phyloP scores from a whole-genome alignment of 1,140 invertebrate genomes.

The Pseudomyrmex concolor region DNA sequence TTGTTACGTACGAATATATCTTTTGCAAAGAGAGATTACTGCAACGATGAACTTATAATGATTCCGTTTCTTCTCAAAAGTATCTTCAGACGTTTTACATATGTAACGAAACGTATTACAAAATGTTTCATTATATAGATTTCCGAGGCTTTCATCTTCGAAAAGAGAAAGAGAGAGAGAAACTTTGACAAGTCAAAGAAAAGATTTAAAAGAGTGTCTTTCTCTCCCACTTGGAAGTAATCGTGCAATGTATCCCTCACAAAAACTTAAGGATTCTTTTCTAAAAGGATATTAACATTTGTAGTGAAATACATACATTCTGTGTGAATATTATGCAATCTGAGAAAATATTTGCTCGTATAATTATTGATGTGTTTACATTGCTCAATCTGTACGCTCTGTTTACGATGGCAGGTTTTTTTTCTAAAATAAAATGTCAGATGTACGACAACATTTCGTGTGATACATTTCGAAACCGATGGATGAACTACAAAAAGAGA shows the following conservation, averaged over 20 bases:
- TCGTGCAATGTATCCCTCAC: too few species aligned
- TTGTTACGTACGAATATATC: conserved; percentile 12
- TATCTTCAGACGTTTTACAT: not conserved
- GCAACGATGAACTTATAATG: conserved; percentile 2
- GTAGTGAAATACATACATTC: not conserved
- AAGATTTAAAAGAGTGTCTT: not conserved
- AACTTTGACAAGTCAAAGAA: too few species aligned
- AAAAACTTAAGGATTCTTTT: too few species aligned
- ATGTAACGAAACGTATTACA: not conserved
- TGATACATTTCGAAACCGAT: not conserved
- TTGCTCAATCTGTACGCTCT: not conserved
- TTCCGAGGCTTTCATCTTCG: not conserved
- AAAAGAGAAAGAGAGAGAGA: not conserved
- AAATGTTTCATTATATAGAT: not conserved
- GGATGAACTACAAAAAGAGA: not conserved
- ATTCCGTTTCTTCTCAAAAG: not conserved
- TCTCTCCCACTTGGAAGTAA: too few species aligned
- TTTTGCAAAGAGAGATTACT: conserved; percentile 2
- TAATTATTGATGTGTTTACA: not conserved
- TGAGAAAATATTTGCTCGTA: not conserved
- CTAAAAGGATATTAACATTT: not conserved
- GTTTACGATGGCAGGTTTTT: not conserved
- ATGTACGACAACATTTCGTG: not conserved
- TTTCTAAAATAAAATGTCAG: too few species aligned
- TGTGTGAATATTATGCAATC: not conserved